Evolutionary conservation across 2,888 invertebrate genomes (phyloP).

Genomic region (Dusona sp.): DNA sequence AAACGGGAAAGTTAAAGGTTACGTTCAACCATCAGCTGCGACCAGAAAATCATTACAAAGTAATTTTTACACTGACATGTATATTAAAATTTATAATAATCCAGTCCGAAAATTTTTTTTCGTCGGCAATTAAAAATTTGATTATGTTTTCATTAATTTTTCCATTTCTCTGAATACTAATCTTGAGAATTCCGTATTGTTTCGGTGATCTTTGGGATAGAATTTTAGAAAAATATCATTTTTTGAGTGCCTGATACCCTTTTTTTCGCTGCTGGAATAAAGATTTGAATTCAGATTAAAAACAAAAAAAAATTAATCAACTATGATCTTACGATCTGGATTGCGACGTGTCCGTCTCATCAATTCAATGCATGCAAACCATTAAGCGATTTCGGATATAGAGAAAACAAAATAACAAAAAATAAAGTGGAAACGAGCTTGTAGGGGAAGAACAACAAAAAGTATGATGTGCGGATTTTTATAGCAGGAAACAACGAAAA

Average conservation of each 20-base stretch:
- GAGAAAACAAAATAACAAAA: neutral
- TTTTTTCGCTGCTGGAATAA: too few relatives aligned
- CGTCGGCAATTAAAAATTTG: too few relatives aligned
- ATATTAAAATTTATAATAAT: neutral
- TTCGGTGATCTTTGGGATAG: too few relatives aligned
- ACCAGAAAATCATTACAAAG: neutral
- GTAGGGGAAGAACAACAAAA: constrained; percentile 9
- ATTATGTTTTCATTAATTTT: too few relatives aligned
- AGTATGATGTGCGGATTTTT: constrained; percentile 26
- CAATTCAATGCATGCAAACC: neutral
- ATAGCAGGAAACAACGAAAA: constrained; percentile 41
- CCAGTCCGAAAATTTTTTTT: too few relatives aligned
- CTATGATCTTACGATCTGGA: neutral
- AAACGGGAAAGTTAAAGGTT: neutral
- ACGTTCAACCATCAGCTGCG: neutral
- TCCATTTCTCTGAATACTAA: neutral
- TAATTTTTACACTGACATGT: neutral
- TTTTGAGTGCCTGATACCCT: too few relatives aligned
- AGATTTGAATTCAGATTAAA: too few relatives aligned
- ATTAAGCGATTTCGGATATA: neutral
- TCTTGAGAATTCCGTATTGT: neutral
- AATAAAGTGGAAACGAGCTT: neutral
- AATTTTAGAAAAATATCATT: too few relatives aligned
- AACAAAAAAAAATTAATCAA: neutral
- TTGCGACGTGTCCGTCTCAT: neutral